Conservation (phyloP, 2,888 invertebrate species). For the Cantharis rustica region DNA sequence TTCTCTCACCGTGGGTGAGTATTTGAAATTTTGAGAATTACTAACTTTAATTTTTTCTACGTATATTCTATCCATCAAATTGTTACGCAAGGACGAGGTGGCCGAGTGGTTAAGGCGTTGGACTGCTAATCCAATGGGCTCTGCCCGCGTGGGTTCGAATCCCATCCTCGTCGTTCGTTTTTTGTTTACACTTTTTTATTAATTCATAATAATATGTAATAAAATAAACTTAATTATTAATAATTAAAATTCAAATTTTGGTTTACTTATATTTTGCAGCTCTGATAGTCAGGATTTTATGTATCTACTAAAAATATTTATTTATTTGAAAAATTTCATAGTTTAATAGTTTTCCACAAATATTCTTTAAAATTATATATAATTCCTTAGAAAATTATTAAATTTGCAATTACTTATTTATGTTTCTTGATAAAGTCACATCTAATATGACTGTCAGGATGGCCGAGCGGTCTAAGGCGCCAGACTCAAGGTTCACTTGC, state of each 20-base stretch:
- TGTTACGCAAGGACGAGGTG: slow-evolving; percentile 54
- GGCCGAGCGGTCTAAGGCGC: slow-evolving; percentile 92
- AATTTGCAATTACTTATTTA: not conserved
- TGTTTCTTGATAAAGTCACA: not conserved
- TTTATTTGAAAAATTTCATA: too few species aligned
- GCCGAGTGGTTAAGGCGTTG: slow-evolving; percentile 70
- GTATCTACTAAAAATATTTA: too few species aligned
- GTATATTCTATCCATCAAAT: not conserved
- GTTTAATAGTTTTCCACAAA: too few species aligned
- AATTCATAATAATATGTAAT: too few species aligned
- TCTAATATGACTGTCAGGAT: slow-evolving; percentile 66
- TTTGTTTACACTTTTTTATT: not conserved
- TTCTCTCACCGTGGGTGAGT: slow-evolving; percentile 78
- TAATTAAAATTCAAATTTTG: too few species aligned
- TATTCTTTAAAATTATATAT: too few species aligned
- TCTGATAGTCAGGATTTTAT: too few species aligned
- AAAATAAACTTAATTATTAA: too few species aligned
- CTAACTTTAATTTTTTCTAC: too few species aligned
- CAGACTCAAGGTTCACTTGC: slow-evolving; percentile 61
- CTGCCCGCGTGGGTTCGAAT: slow-evolving; percentile 69
- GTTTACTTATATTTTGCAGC: too few species aligned
- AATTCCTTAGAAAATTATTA: not conserved
- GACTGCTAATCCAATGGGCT: slow-evolving; percentile 69
- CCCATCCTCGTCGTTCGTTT: slow-evolving; percentile 57
- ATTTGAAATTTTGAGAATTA: too few species aligned